Evolutionary conservation across 2,888 invertebrate species (phyloP).

Genomic region (Poecilus cupreus): DNA sequence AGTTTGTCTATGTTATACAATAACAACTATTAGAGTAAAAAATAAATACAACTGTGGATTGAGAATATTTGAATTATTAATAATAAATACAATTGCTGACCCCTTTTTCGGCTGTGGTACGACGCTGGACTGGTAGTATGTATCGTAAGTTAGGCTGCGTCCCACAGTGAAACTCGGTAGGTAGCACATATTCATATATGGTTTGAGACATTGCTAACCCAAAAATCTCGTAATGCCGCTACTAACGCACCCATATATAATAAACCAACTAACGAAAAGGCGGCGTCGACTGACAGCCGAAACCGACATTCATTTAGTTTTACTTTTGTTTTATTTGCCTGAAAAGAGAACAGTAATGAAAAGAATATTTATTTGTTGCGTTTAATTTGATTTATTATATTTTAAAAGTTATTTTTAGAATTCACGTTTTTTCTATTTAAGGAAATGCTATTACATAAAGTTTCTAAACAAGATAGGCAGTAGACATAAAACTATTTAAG

Average conservation of each 20-base stretch:
- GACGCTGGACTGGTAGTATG: background rate
- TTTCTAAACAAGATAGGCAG: no score
- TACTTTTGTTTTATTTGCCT: background rate
- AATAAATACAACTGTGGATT: no score
- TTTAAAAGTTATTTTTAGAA: no score
- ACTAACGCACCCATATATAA: constrained; percentile 23
- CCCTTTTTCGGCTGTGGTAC: background rate
- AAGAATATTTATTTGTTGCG: no score
- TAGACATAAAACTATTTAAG: no score
- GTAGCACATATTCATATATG: constrained; percentile 21
- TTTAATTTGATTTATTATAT: no score
- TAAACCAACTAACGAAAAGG: background rate
- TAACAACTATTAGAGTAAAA: no score
- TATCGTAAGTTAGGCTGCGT: background rate
- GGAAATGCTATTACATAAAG: no score
- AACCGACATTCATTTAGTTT: background rate
- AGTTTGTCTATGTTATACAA: no score
- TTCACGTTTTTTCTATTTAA: no score
- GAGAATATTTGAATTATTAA: no score
- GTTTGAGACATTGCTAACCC: constrained; percentile 38
- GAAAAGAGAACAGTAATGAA: background rate
- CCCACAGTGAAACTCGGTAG: constrained; percentile 5
- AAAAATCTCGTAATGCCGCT: constrained; percentile 33
- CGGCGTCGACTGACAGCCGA: background rate
- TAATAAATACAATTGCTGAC: no score